Percentiles rank a stretch among this genome's conserved stretches.
These are phyloP conservation scores for Oryzias melastigma DNA, from an alignment of 2,113 vertebrate species.

Conservation along the genomic window DNA sequence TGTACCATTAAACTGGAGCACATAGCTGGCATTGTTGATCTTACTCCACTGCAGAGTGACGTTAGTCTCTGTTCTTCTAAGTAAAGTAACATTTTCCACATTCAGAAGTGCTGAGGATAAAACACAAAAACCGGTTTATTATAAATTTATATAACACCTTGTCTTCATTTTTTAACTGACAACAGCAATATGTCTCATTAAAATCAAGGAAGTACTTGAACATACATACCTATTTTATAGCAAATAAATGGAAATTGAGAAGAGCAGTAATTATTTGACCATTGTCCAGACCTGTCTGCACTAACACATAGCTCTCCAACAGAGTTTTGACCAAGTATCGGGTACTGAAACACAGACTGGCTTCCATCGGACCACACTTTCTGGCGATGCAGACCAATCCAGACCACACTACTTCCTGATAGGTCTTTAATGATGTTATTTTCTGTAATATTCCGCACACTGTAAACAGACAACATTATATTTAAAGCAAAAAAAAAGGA, in stretches of 20 bases:
- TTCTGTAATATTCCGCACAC: constrained; percentile 24
- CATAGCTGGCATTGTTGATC: background rate
- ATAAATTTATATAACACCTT: no score
- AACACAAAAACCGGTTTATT: no score
- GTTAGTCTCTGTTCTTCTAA: background rate
- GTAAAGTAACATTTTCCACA: no score
- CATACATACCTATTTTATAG: background rate
- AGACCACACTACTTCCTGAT: rapidly evolving
- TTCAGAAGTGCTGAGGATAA: no score
- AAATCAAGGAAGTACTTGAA: no score
- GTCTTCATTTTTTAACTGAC: no score
- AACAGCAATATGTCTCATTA: no score
- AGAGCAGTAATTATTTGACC: constrained; percentile 18
- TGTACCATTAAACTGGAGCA: constrained; percentile 11
- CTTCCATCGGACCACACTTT: constrained; percentile 40
- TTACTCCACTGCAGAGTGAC: constrained; percentile 42
- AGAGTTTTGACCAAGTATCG: background rate
- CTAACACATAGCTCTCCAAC: background rate
- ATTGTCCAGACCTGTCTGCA: constrained; percentile 2
- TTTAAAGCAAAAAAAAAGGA: background rate
- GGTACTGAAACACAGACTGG: constrained; percentile 24
- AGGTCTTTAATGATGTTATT: constrained; percentile 7
- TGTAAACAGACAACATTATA: background rate
- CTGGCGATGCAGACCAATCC: constrained; percentile 31
- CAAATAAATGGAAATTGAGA: constrained; percentile 23